Conservation (phyloP, 2,888 invertebrate species). For the Stenchaetothrips biformis region DNA sequence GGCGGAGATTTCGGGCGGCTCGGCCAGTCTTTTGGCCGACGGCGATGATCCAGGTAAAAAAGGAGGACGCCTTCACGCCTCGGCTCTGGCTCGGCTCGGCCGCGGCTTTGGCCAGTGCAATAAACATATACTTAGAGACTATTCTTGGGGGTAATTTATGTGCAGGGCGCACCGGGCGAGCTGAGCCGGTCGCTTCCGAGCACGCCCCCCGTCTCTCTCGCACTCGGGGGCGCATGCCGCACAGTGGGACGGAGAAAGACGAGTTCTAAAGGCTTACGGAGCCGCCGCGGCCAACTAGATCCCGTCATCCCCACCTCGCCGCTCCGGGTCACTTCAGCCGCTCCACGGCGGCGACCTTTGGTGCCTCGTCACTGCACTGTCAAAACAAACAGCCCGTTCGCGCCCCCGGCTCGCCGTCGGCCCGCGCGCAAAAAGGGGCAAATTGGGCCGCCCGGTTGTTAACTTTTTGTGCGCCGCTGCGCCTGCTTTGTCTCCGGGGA, state of each 20-base stretch:
- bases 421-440: not conserved
- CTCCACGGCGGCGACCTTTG: no score
- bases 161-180: not conserved
- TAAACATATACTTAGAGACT: conserved; percentile 24
- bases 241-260: not conserved
- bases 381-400: not conserved
- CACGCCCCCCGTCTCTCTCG: not conserved
- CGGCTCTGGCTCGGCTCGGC: no score
- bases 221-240: not conserved
- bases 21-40: not conserved
- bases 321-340: no score
- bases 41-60: not conserved
- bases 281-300: conserved; percentile 3
- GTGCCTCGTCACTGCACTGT: not conserved
- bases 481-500: no score
- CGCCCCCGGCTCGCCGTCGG: not conserved
- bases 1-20: no score
- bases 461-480: no score
- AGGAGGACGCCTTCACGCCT: not conserved
- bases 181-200: not conserved
- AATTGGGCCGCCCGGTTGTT: not conserved
- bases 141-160: conserved; percentile 24
- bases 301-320: not conserved
- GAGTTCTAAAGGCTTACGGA: conserved; percentile 6
- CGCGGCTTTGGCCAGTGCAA: conserved; percentile 15